Conservation (phyloP, 2,888 invertebrate species). For the Conus canariensis region DNA sequence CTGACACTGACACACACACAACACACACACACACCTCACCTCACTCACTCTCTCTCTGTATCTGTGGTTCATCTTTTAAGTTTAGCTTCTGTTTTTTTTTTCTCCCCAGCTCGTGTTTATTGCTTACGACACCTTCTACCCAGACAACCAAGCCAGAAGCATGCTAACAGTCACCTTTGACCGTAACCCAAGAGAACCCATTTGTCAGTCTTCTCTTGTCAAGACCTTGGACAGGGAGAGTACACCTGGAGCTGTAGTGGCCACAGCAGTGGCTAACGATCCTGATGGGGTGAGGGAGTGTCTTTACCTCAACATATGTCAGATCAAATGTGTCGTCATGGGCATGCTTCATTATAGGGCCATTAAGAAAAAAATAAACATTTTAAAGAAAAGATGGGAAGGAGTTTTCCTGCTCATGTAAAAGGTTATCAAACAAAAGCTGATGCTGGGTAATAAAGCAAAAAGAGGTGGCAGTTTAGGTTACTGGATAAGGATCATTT, state of each 20-base stretch:
- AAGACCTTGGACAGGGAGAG: conserved; percentile 52
- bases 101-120: conserved; percentile 52
- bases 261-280: conserved; percentile 62
- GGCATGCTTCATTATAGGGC: no score
- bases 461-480: no score
- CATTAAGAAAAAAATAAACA: no score
- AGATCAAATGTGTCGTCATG: no score
- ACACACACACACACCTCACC: no score
- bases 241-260: conserved; percentile 49
- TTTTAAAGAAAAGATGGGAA: no score
- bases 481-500: no score
- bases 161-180: conserved; percentile 52
- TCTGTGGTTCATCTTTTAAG: not conserved
- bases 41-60: not conserved
- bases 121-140: conserved; percentile 58
- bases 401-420: no score
- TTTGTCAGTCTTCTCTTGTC: conserved; percentile 49
- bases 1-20: no score
- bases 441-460: no score
- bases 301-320: no score
- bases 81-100: not conserved
- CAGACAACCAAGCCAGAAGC: conserved; percentile 48
- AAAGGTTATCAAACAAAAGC: no score
- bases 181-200: conserved; percentile 55
- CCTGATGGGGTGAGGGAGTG: conserved; percentile 61